Evolutionary conservation across 2,888 invertebrate species (phyloP), one percentile per base, ranked within the genome.

Genomic region (Colletes collaris): DNA sequence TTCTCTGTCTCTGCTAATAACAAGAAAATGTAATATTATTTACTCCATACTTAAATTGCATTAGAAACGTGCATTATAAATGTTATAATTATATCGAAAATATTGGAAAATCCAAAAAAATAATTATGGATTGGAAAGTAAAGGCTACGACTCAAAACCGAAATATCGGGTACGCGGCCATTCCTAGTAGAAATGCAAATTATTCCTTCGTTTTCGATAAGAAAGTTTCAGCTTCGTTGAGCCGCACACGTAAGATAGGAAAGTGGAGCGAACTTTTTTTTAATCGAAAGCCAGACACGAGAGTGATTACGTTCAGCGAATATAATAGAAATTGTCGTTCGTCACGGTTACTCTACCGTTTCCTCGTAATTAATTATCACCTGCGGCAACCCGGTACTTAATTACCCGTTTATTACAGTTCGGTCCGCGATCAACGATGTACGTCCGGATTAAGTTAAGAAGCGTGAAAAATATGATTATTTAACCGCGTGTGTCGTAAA

Each of bases 191-290:
- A 40, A 40, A 8, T 56, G 37, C 1, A 49, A 67, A 58, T 50
- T 13, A 7, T 19, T 16, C 11, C 37, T 37, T 11, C 63, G 27
- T 64, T 11, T n/a, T 53, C 65, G 52, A 46, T 13, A 72, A 52
- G 66, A 77, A 68, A 74, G 63, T 55, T 63, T 74, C 27, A 13
- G n/a, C n/a, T 49, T 16, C 27, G 1, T 16, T 8, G 44, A n/a
- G 11, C 27, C 56, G 35, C 46, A 46, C 6, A 35, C 52, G 13
- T 13, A 46, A 7, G 46, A 11, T 37, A 46, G 49, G 40, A 76
- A 79, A 76, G 70, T 59, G 53, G 66, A 76, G 50, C 67, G 46
- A 10, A 49, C 40, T 65, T 63, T 64, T 69, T 44, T 59, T 53
- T 52, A 63, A 67, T 71, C 56, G 79, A 70, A 64, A 66, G 71